Evolutionary conservation across 2,888 invertebrate species (phyloP), one percentile per base, ranked within the genome.

Genomic region (Drosophila hawaiiensis): DNA sequence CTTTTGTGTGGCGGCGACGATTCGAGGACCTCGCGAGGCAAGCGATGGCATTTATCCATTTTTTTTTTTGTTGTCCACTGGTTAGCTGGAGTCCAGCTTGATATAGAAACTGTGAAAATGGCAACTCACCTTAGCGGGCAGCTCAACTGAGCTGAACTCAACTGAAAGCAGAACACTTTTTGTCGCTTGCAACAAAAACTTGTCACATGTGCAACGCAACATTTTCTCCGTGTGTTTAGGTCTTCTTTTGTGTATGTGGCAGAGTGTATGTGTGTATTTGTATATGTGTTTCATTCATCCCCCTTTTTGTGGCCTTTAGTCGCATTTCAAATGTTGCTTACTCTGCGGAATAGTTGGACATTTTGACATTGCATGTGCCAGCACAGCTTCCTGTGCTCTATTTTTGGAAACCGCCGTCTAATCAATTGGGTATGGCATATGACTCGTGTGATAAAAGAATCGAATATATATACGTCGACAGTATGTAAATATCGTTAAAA

Each of bases 261-360:
- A 54, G 35, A 5, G 25, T 54, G 33, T 33, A 12, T 43, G 12
- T 49, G 25, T 43, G 54, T 14, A 25, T 55, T 37, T 47, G 59
- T 39, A 47, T 50, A 43, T 61, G 31, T 50, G 31, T 35, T 29
- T 7, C 9, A 33, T 33, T 35, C 4, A 55, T 41, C 31, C 19
- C 19, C 14, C 35, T n/a, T 43, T 39, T 76, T 84, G 75, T 78
- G 69, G 75, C 72, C 84, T 74, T 78, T 82, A 76, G 83, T 90
- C 85, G 90, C 89, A 82, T 85, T 89, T 89, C 90, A 84, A 90
- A 90, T 88, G 83, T 82, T 87, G 88, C 85, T 85, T 89, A 89
- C 90, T 76, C 78, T 80, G 90, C 85, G 74, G 82, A 86, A 86
- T 81, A 72, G 78, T 81, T 78, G 75, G 78, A 70, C 69, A 78